Evolutionary conservation across 2,888 invertebrate species (phyloP), one percentile per base, ranked within the genome.

Genomic region (Coremacera marginata): DNA sequence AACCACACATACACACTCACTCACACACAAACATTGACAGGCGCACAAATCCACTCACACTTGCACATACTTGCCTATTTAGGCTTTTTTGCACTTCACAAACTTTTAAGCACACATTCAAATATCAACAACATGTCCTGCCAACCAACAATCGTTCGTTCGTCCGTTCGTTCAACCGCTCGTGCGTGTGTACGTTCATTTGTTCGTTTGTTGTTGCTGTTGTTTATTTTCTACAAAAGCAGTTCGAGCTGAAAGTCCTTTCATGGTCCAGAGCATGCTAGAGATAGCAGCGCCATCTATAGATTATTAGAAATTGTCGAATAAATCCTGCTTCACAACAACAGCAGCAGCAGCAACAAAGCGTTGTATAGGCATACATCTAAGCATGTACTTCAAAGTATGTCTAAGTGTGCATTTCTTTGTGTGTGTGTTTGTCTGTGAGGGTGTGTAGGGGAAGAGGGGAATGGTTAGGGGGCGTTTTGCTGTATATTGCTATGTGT

Each of bases 201-300:
- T 14, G 16, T 9, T 57, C 63, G 34, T 25, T 34, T 44, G 19
- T 49, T 22, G 55, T 70, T 70, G 60, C 25, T 65, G 68, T 76
- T 77, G 79, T 77, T 76, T 84, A 84, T 84, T 84, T 84, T 85
- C 55, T 19, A 55, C 55, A n/a, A 19, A 67, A 67, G 8, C 27
- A 31, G 31, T 51, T 27, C 68, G 11, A 44, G n/a, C 68, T 16
- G 19, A 49, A 19, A 68, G 49, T 81, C 82, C 80, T 82, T 60
- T 75, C 51, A 62, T 55, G 34, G 51, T 72, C 55, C 71, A 51
- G 78, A 78, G 78, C 79, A 79, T 78, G 83, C 44, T 82, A 80
- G 82, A 80, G 82, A 75, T 60, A 37, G 44, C 68, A 82, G 81
- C 82, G 79, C 82, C 83, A 83, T 83, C 82, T 82, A 60, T 31